Evolutionary conservation across 2,888 invertebrate genomes (phyloP).

Genomic region (Caenorhabditis sp.): DNA sequence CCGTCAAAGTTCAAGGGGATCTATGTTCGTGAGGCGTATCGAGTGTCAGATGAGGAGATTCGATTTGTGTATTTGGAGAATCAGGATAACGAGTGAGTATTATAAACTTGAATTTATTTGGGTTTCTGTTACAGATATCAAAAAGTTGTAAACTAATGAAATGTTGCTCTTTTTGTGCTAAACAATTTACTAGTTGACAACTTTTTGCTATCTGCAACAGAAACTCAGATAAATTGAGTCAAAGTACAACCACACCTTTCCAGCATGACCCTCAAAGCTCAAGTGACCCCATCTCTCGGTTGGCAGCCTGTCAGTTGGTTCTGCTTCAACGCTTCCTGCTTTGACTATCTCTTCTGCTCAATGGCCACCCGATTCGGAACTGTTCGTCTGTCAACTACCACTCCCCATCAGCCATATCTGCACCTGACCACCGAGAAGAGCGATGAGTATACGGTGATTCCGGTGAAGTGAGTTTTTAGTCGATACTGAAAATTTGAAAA

Average conservation of each 20-base stretch:
- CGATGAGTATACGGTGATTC: constrained; percentile 57
- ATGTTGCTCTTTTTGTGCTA: too few relatives aligned
- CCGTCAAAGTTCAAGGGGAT: constrained; percentile 54
- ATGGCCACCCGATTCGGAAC: constrained; percentile 66
- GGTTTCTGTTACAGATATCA: not conserved
- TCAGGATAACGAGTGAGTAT: constrained; percentile 60
- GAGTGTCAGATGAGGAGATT: constrained; percentile 57
- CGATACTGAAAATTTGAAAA: too few relatives aligned
- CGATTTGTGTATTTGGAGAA: constrained; percentile 55
- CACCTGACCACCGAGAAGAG: constrained; percentile 47
- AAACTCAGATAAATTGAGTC: too few relatives aligned
- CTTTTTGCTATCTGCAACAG: too few relatives aligned
- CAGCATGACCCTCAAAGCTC: constrained; percentile 47
- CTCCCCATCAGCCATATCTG: constrained; percentile 34
- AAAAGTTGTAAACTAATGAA: too few relatives aligned
- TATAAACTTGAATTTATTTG: too few relatives aligned
- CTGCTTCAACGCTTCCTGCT: constrained; percentile 64
- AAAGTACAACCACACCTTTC: not conserved
- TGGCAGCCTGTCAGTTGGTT: constrained; percentile 63
- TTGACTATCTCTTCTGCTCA: constrained; percentile 63
- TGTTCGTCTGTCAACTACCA: constrained; percentile 29
- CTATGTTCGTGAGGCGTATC: constrained; percentile 65
- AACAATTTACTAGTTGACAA: too few relatives aligned
- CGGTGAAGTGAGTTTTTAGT: constrained; percentile 54
- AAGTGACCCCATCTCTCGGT: constrained; percentile 5